Evolutionary conservation across 2,888 invertebrate genomes (phyloP), one percentile per base, ranked within the genome.

Genomic region (Aspidapion aeneum): DNA sequence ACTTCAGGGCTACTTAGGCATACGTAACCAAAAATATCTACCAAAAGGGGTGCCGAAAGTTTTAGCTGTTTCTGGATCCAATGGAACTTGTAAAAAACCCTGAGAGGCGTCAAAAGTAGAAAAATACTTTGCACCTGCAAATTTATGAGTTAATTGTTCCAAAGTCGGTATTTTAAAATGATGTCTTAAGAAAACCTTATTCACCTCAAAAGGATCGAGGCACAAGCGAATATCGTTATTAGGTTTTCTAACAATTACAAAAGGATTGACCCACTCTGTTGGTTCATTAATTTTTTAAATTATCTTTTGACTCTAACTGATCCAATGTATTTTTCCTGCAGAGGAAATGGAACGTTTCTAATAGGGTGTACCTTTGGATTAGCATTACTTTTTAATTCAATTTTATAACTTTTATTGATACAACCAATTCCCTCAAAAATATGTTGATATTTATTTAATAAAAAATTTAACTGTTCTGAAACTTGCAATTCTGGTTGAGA

Each of bases 211-310:
- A 1, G 68, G 68, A 59, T 71, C 71, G 60, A 70, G 55, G 57
- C 71, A 71, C 21, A 71, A 65, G 21, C 69, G 35, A 55, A 71
- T 18, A 9, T 66, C 58, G 1, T 51, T 59, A 60, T 69, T 63
- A 12, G 54, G 48, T 66, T 71, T 71, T 58, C 60, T 63, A n/a
- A 70, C 68, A 54, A 71, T 17, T n/a, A 71, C 70, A 18, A 63
- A 62, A 9, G 69, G 51, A 60, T 71, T 67, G 21, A 70, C 60
- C 70, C 71, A 72, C 1, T 71, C 68, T 48, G 68, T 20, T n/a
- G 35, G 5, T 7, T 21, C 58, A 16, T 18, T 12, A 19, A 51
- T 35, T 58, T 58, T 55, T 50, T 21, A 17, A 17, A 71, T 69
- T n/a, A 69, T 70, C 20, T 63, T 66, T 57, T 56, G 59, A 54